Conservation (phyloP, 2,113 vertebrate species). For the Egretta garzetta region DNA sequence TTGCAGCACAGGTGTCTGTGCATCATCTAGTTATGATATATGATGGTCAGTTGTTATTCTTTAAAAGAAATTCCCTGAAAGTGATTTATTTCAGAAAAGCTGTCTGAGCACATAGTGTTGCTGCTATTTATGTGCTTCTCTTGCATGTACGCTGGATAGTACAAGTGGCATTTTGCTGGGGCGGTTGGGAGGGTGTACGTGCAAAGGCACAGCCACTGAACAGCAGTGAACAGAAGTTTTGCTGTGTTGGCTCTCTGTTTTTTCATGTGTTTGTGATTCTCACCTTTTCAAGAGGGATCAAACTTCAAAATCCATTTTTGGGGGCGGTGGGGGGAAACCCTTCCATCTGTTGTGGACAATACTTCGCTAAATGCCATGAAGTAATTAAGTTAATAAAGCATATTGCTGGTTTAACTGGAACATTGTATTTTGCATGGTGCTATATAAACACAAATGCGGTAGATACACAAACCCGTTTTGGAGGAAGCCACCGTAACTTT, state of each 20-base stretch:
- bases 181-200: not conserved
- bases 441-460: not conserved
- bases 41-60: not conserved
- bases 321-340: no score
- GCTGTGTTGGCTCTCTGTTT: not conserved
- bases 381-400: not conserved
- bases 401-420: not conserved
- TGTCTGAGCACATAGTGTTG: not conserved
- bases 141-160: not conserved
- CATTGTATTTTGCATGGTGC: not conserved
- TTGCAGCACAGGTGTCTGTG: not conserved
- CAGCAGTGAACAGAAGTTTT: not conserved
- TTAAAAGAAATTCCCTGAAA: not conserved
- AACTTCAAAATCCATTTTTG: not conserved
- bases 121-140: not conserved
- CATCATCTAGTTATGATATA: rapidly evolving
- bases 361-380: not conserved
- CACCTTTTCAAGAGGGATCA: not conserved
- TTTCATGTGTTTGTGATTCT: not conserved
- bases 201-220: not conserved
- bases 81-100: not conserved
- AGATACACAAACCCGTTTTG: no score
- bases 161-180: not conserved
- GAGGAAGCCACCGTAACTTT: not conserved
- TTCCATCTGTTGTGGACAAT: not conserved